These are phyloP conservation scores for Gordius sp. DNA, from an alignment of 2,888 invertebrate species.

Conservation along the genomic window DNA sequence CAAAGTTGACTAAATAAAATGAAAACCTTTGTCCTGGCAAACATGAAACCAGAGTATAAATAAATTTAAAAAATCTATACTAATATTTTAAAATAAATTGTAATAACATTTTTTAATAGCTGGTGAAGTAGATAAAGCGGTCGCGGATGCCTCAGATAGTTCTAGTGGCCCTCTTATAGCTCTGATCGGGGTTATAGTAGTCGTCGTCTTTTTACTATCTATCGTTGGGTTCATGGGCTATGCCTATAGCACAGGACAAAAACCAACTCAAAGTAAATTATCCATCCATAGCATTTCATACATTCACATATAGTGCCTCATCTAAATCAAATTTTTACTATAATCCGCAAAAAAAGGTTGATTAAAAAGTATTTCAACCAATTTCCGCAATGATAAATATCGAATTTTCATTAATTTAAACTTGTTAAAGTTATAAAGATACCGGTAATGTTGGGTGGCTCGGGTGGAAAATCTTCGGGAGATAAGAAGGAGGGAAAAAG, in stretches of 20 bases:
- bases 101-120: background rate
- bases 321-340: too few relatives aligned
- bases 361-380: too few relatives aligned
- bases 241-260: constrained; percentile 8
- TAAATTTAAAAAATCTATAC: background rate
- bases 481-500: background rate
- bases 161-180: background rate
- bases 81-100: background rate
- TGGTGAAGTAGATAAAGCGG: constrained; percentile 5
- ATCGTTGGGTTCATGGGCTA: background rate
- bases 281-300: background rate
- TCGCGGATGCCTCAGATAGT: background rate
- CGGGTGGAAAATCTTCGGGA: background rate
- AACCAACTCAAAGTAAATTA: background rate
- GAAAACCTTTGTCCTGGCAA: too few relatives aligned
- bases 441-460: constrained; percentile 2
- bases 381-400: too few relatives aligned
- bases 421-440: constrained; percentile 11
- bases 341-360: too few relatives aligned
- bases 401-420: too few relatives aligned
- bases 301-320: too few relatives aligned
- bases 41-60: too few relatives aligned
- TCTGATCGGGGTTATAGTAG: background rate
- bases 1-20: too few relatives aligned
- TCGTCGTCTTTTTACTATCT: background rate